Evolutionary conservation across 2,113 vertebrate genomes (phyloP), one percentile per base, ranked within the genome.

Genomic region (Brienomyrus longianalis): DNA sequence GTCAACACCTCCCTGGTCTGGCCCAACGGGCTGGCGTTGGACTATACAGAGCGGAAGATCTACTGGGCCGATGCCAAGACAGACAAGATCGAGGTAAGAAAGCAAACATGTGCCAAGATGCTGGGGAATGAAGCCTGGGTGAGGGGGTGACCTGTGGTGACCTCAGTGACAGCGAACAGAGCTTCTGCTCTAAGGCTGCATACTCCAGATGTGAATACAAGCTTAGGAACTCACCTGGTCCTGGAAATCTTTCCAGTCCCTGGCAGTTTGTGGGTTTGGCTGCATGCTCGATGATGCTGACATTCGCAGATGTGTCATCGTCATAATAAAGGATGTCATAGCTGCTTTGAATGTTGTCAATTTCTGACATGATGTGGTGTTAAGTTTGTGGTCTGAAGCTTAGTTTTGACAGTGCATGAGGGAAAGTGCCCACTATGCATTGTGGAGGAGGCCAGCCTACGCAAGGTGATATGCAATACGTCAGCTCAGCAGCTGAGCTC

Each of bases 51-150:
- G 90, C 95, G 94, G 90, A 97, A 96, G 88, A 97, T 99, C 92
- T 99, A 99, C 95, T 99, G 98, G 98, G 98, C 98, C 80, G 98
- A 99, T 92, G 98, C 98, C 92, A 99, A 98, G 96, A 99, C 97
- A 0, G 98, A 99, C 93, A 98, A 97, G 93, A 97, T 97, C 91
- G 97, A 97, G 96, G 96, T 97, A 93, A 83, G 88, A 31, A 66
- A 19, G 4, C 2, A 17, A 48, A 19, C 17, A 48, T 39, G 5
- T 39, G 15, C 4, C 15, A 19, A 80, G 66, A 39, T 80, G 13
- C 31, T 43, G 31, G 35, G 35, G 74, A 80, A 80, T 80, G 11
- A 39, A 35, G 70, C 13, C 31, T n/a, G 19, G 70, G 70, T 1
- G 15, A n/a, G 15, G 27, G 9, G n/a, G 31, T 19, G 35, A 80